Conservation (phyloP, 2,113 vertebrate genomes). For the Pachyramphus minor region DNA sequence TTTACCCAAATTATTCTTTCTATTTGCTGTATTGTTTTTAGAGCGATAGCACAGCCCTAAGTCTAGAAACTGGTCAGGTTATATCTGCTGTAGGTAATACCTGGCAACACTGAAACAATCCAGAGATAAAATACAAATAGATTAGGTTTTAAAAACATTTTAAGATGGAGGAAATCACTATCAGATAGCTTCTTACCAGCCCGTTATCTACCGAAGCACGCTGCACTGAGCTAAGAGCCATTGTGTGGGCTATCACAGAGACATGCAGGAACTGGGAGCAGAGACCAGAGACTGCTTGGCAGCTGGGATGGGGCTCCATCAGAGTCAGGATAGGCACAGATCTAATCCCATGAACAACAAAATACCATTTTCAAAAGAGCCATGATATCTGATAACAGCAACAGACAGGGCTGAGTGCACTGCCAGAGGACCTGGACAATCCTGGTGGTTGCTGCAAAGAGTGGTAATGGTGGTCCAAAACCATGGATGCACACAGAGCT, state of each 20-base stretch:
- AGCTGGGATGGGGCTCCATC: neutral
- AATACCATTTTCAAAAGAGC: neutral
- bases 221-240: neutral
- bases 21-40: neutral
- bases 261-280: neutral
- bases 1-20: neutral
- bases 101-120: neutral
- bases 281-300: neutral
- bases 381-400: neutral
- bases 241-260: neutral
- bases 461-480: neutral
- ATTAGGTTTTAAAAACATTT: neutral
- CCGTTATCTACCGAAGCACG: fast-evolving
- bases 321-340: neutral
- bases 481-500: neutral
- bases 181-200: neutral
- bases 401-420: neutral
- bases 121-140: neutral
- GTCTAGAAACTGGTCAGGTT: neutral
- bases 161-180: neutral
- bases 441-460: neutral
- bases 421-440: neutral
- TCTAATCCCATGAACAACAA: neutral
- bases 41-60: neutral
- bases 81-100: neutral